These are phyloP conservation scores for Cordylochernes scorpioides DNA, from an alignment of 2,888 invertebrate genomes.

Conservation along the genomic window DNA sequence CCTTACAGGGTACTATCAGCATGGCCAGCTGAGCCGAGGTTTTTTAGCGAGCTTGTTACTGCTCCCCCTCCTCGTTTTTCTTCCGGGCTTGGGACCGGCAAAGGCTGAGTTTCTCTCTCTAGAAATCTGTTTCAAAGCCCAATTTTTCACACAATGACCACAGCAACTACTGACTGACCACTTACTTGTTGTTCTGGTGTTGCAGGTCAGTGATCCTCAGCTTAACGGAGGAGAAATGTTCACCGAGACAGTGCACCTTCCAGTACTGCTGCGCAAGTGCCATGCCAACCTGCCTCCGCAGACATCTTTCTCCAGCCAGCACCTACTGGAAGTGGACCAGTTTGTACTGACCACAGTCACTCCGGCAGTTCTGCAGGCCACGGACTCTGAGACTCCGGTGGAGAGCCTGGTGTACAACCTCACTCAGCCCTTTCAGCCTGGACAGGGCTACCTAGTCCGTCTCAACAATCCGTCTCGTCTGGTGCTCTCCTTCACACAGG, in stretches of 20 bases:
- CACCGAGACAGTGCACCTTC: constrained; percentile 19
- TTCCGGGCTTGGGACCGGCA: no score
- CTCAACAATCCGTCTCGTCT: constrained; percentile 19
- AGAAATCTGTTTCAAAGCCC: no score
- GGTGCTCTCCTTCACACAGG: constrained; percentile 20
- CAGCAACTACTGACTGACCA: no score
- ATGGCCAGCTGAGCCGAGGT: no score
- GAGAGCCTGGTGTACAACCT: constrained; percentile 20
- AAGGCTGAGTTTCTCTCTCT: no score
- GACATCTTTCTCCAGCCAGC: constrained; percentile 19
- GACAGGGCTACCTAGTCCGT: constrained; percentile 18
- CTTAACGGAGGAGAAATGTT: constrained; percentile 17
- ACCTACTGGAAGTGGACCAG: constrained; percentile 22
- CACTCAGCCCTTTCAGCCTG: constrained; percentile 17
- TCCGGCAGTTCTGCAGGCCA: constrained; percentile 20
- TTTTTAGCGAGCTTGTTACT: no score
- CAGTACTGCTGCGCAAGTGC: constrained; percentile 20
- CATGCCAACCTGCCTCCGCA: constrained; percentile 21
- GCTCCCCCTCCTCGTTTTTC: no score
- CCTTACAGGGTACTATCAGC: no score
- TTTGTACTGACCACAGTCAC: constrained; percentile 20
- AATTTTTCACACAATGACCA: no score
- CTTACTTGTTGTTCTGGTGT: constrained; percentile 14
- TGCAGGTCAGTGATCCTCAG: constrained; percentile 12
- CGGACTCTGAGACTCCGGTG: constrained; percentile 21